A percentile compares a stretch with the other conserved stretches of the same genome.
These are phyloP conservation scores for Eumeta japonica DNA, from an alignment of 1,140 invertebrate species.

Conservation along the genomic window DNA sequence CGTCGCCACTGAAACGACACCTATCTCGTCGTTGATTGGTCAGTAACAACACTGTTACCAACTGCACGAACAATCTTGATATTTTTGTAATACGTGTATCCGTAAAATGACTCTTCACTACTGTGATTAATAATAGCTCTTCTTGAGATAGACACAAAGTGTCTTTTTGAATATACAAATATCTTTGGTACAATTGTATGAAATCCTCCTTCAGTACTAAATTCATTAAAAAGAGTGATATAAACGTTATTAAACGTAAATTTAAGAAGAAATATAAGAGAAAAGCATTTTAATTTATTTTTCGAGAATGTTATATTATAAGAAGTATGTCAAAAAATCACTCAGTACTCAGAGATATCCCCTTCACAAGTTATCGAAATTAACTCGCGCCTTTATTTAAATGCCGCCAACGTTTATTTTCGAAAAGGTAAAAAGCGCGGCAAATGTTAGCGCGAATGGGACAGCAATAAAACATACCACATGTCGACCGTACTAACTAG, in stretches of 20 bases:
- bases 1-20: constrained; percentile 49
- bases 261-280: no score
- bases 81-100: constrained; percentile 50
- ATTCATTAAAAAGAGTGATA: no score
- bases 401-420: constrained; percentile 52
- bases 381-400: constrained; percentile 50
- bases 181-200: constrained; percentile 37
- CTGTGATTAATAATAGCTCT: constrained; percentile 16
- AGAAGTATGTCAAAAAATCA: constrained; percentile 52
- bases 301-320: no score
- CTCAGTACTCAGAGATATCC: constrained; percentile 39
- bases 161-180: constrained; percentile 10
- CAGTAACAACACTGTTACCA: constrained; percentile 27
- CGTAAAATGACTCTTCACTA: constrained; percentile 31
- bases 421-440: constrained; percentile 50
- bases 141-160: constrained; percentile 5
- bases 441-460: constrained; percentile 48
- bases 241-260: no score
- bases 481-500: no score
- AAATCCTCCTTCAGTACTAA: no score
- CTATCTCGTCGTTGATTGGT: constrained; percentile 42
- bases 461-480: constrained; percentile 56
- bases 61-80: constrained; percentile 18
- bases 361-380: constrained; percentile 41
- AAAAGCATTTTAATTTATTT: no score